Evolutionary conservation across 2,888 invertebrate genomes (phyloP), one percentile per base, ranked within the genome.

Genomic region (Branchellion lobata): DNA sequence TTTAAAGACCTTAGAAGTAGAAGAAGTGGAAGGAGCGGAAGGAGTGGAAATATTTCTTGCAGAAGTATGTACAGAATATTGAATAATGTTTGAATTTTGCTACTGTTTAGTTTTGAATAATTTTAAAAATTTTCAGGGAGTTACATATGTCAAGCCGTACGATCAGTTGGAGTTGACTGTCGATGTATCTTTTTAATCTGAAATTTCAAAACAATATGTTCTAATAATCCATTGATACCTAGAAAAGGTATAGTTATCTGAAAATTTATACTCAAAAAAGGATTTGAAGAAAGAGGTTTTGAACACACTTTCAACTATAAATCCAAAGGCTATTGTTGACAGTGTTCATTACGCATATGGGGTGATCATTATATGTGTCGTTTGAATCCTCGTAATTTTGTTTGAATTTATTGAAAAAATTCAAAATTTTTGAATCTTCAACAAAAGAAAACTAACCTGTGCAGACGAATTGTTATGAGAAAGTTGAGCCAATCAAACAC

Each of bases 271-370:
- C n/a, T n/a, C n/a, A n/a, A n/a, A n/a, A 29, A n/a, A 77, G 77
- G 77, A 77, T 18, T 53, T 77, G 21, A 77, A 77, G 29, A 77
- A 77, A 36, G 77, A 77, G 34, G 53, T 77, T 34, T 18, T 57
- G 24, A 77, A 77, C 40, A 65, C 65, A 1, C 36, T 77, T 0
- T n/a, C 34, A 33, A 77, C 77, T 1, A 27, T 77, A 8, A 65
- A 77, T 36, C 77, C 77, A 33, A 77, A 77, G 14, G 77, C 77
- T 33, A 77, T 77, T 61, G 33, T 33, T 1, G 77, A 77, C 36
- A 77, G 77, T 36, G 77, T 77, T 31, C 61, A 77, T 65, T 77
- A 77, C 27, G 57, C 51, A n/a, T 77, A 77, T 33, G 11, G 21
- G 33, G 69, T 69, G 29, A 11, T n/a, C n/a, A n/a, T n/a, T n/a